Conservation (phyloP, 2,113 vertebrate species). For the Aldabrachelys gigantea region DNA sequence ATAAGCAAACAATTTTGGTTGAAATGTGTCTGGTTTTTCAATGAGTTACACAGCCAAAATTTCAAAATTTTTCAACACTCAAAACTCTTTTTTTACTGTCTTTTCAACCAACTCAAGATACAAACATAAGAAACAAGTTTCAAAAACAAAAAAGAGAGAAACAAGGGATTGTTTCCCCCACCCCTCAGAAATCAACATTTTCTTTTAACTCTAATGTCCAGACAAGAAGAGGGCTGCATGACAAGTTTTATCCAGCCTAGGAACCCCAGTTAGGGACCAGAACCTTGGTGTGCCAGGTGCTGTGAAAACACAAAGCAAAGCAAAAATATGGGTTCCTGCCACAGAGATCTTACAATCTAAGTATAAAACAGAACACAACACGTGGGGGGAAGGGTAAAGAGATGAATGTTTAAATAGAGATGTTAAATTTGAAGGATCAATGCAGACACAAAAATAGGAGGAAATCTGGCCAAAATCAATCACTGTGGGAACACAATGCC, state of each 20-base stretch:
- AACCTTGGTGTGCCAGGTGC: fast-evolving
- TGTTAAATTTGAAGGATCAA: not conserved
- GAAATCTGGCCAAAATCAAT: not conserved
- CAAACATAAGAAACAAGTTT: not conserved
- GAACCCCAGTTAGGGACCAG: fast-evolving
- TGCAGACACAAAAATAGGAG: not conserved
- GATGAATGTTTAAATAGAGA: not conserved
- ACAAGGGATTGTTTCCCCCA: not conserved
- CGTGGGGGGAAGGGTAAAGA: not conserved
- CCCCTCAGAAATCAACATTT: not conserved
- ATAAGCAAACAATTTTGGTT: not conserved
- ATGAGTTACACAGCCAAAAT: not conserved
- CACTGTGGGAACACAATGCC: not conserved
- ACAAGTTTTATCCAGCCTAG: not conserved
- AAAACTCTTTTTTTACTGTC: not conserved
- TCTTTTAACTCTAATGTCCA: fast-evolving
- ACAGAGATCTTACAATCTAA: not conserved
- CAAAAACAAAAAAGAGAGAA: not conserved
- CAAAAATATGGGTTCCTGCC: not conserved
- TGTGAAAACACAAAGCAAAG: fast-evolving
- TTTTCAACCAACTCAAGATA: not conserved
- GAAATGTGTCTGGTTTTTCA: not conserved
- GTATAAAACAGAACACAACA: not conserved
- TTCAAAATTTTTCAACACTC: not conserved
- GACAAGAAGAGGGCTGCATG: not conserved